Base-by-base conservation (phyloP, 2,113 vertebrate genomes). In the Malurus melanocephalus region DNA sequence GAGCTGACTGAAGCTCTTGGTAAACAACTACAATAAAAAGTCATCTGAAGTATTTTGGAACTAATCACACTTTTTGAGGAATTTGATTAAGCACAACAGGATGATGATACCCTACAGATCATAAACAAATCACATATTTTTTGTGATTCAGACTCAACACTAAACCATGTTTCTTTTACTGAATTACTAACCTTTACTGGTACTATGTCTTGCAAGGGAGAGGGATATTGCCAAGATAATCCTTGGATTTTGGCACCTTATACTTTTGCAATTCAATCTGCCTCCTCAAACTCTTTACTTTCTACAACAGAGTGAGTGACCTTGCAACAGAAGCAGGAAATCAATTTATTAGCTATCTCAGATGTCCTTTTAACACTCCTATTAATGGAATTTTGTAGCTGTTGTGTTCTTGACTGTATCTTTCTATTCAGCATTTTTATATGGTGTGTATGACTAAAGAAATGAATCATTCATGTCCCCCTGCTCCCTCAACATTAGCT, bases 381-480 rank as follows among this genome's bases (percentile, higher is more conserved):
- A 74, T 46, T 76, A 52, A 68, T 57, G 2, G 2, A 76, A 78
- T 81, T 68, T 60, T 56, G 15, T 46, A 75, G 59, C 33, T 61
- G 17, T 42, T 71, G 17, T n/a, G 40, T 32, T 55, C 60, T 55
- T 72, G 24, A 59, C 7, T 33, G 3, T 51, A 79, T 52, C 33
- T 32, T 75, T 61, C 42, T 48, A 32, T 33, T 45, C 26, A 30
- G 21, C 32, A 57, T 40, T 76, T 81, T 76, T 51, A 79, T 51
- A 65, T 0, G 0, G 43, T 53, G 11, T 1, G 0, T 68, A 53
- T 35, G 8, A 21, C 83, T 30, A 60, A 2, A 60, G 26, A 7
- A 87, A 76, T 27, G 4, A 38, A 79, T n/a, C 8, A 26, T 42
- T 85, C 5, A n/a, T 80, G 69, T 74, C 15, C 16, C 13, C 49